Percentiles rank a stretch among this genome's conserved stretches.
Conservation (phyloP, 2,888 invertebrate species). For the Drosophila vallismaia region DNA sequence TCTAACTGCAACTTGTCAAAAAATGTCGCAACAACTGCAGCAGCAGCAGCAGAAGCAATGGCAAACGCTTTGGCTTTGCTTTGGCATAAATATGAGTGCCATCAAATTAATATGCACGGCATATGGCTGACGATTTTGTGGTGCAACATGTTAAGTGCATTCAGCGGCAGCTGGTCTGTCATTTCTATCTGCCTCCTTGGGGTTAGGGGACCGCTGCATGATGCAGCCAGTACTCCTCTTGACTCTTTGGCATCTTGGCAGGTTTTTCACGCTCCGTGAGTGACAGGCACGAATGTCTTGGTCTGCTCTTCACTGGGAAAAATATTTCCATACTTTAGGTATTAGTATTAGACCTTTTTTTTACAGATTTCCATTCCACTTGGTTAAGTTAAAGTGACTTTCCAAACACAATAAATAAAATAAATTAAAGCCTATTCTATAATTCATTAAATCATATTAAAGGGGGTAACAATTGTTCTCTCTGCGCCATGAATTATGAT, state of each 20-base stretch:
- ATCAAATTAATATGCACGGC: slow-evolving; percentile 80
- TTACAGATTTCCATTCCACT: not conserved
- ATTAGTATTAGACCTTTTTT: not conserved
- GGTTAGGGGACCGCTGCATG: slow-evolving; percentile 65
- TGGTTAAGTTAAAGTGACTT: too few relatives aligned
- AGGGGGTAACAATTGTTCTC: not conserved
- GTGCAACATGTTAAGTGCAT: slow-evolving; percentile 80
- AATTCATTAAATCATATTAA: not conserved
- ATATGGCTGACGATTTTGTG: slow-evolving; percentile 80
- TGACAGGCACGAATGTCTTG: slow-evolving; percentile 58
- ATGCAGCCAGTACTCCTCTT: slow-evolving; percentile 52
- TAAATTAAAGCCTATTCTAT: not conserved
- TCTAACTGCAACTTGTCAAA: slow-evolving; percentile 77
- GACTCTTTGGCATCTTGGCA: slow-evolving; percentile 63
- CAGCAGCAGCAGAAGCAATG: slow-evolving; percentile 27
- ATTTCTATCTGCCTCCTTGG: slow-evolving; percentile 19
- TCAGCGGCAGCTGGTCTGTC: slow-evolving; percentile 51
- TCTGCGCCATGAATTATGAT: slow-evolving; percentile 66
- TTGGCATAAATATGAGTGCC: slow-evolving; percentile 80
- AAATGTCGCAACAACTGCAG: slow-evolving; percentile 62
- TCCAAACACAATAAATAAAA: not conserved
- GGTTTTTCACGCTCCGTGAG: slow-evolving; percentile 72
- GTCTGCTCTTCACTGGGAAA: not conserved
- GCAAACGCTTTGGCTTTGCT: slow-evolving; percentile 74
- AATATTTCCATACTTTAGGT: not conserved